Conservation (phyloP, 1,140 invertebrate species). For the Helicorthomorpha holstii region DNA sequence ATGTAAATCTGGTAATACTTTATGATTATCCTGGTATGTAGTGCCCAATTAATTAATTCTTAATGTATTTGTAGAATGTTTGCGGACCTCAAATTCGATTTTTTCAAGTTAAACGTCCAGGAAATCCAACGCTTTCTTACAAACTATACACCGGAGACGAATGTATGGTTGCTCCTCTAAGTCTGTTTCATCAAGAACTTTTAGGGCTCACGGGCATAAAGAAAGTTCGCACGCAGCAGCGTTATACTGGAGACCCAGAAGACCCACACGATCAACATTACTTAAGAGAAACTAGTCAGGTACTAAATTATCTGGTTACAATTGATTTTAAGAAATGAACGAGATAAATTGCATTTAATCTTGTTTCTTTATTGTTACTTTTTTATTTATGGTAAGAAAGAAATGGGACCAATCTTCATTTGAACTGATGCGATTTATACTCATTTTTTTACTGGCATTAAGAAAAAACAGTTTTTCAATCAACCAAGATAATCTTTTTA, state of each 20-base stretch:
- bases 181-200: conserved; percentile 74
- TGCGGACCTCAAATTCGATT: conserved; percentile 65
- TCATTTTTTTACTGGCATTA: not conserved
- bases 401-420: too few relatives aligned
- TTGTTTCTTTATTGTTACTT: too few relatives aligned
- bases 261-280: conserved; percentile 89
- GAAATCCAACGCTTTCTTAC: conserved; percentile 49
- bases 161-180: conserved; percentile 72
- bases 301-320: not conserved
- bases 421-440: too few relatives aligned
- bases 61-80: conserved; percentile 36
- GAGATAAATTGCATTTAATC: too few relatives aligned
- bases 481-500: not conserved
- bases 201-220: conserved; percentile 64
- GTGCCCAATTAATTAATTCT: conserved; percentile 4
- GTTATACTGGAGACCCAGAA: conserved; percentile 63
- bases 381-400: not conserved
- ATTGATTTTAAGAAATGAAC: not conserved
- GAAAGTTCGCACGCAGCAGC: conserved; percentile 44
- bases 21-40: too few relatives aligned
- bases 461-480: too few relatives aligned
- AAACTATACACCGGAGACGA: conserved; percentile 78
- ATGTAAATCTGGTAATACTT: conserved; percentile 52
- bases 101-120: conserved; percentile 55
- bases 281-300: conserved; percentile 56